Conservation (phyloP, 2,113 vertebrate genomes). For the Podarcis muralis region DNA sequence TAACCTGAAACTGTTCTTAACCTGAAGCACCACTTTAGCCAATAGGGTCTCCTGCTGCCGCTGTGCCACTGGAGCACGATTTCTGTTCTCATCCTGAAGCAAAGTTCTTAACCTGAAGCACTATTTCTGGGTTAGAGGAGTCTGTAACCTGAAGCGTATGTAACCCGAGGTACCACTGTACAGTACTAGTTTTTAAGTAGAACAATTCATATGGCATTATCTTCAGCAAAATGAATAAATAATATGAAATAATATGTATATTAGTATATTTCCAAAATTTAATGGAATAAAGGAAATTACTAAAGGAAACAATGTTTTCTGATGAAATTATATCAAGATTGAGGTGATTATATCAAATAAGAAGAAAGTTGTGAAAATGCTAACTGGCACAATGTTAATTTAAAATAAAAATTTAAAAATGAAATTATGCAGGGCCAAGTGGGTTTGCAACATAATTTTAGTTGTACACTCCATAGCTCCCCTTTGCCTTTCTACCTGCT, state of each 20-base stretch:
- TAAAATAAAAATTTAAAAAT: not conserved
- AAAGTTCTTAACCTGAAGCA: too few relatives aligned
- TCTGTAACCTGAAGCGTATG: too few relatives aligned
- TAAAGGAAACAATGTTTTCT: not conserved
- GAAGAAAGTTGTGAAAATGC: not conserved
- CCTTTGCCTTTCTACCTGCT: too few relatives aligned
- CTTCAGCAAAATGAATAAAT: not conserved
- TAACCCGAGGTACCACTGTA: too few relatives aligned
- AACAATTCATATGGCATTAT: not conserved
- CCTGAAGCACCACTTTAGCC: too few relatives aligned
- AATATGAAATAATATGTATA: slow-evolving; percentile 2
- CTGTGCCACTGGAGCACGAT: too few relatives aligned
- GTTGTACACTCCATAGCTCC: too few relatives aligned
- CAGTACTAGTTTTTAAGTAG: not conserved
- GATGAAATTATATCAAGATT: not conserved
- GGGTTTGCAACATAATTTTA: too few relatives aligned
- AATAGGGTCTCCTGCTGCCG: too few relatives aligned
- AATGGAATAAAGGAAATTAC: not conserved
- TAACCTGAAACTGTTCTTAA: too few relatives aligned
- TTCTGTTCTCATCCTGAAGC: too few relatives aligned
- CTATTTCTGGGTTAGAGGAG: too few relatives aligned
- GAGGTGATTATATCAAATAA: not conserved
- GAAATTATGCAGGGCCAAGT: not conserved
- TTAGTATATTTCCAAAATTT: not conserved
- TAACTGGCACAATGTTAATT: not conserved